Base-by-base conservation (phyloP, 2,797 vertebrate genomes). In the Oophaga sylvatica region DNA sequence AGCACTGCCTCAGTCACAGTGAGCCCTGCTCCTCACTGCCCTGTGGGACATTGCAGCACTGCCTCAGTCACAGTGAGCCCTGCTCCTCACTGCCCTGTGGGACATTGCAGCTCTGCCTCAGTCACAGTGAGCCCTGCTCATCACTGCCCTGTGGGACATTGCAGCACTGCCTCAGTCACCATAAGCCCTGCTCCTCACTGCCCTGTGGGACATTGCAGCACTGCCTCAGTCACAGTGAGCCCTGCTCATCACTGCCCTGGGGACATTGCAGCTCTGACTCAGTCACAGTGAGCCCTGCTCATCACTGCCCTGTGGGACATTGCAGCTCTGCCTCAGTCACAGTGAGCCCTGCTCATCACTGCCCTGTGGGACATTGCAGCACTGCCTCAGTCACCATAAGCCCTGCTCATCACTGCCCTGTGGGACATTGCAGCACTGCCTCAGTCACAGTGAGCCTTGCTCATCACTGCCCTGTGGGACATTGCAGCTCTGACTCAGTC, bases 1-100 rank as follows among this genome's bases (percentile, higher is more conserved):
- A 70, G 76, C 78, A 75, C 87, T 48, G 22, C 75, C 70, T 59
- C 16, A 22, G 53, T 78, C 26, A 57, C 56, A n/a, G n/a, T n/a
- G n/a, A n/a, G n/a, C n/a, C n/a, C n/a, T n/a, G n/a, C n/a, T n/a
- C n/a, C n/a, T n/a, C n/a, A 53, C 31, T 48, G 29, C 31, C 65
- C 5, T 67, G 79, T 57, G 56, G 2, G 73, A 20, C 65, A 2
- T 83, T 62, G 75, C 71, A 80, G 77, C 60, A 76, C 87, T 26
- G 26, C 26, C 26, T 26, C 26, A 26, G 26, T 26, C 26, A 26
- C 26, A 0, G 0, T 26, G 0, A 67, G 71, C 29, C 12, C 56
- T 82, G 31, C 57, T 62, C 63, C n/a, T 26, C 26, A 0, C 31
- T 48, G 29, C 31, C 56, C 5, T 67, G 79, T 57, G 56, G 2